Evolutionary conservation across 2,113 vertebrate species (phyloP).

Genomic region (Rhynchopsitta pachyrhyncha): DNA sequence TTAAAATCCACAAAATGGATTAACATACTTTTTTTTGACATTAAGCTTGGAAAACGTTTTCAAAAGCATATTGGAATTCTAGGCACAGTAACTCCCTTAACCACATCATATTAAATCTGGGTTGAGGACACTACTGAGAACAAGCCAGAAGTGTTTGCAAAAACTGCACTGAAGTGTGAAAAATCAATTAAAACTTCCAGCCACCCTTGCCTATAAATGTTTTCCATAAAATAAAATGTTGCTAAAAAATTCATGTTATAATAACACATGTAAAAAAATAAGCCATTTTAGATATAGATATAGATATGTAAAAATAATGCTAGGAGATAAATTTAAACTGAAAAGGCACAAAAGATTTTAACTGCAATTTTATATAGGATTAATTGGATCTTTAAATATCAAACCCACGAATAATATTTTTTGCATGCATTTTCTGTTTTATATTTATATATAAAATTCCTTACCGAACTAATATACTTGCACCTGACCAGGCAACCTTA

Average conservation of each 20-base stretch:
- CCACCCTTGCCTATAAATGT: not conserved
- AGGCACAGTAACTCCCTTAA: not conserved
- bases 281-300: not conserved
- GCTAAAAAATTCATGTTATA: not conserved
- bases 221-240: slow-evolving; percentile 5
- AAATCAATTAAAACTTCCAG: slow-evolving; percentile 62
- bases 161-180: slow-evolving; percentile 43
- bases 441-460: not conserved
- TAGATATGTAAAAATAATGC: not conserved
- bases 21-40: not conserved
- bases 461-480: not conserved
- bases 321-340: not conserved
- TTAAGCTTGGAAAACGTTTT: not conserved
- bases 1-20: not conserved
- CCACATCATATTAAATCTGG: slow-evolving; percentile 35
- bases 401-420: not conserved
- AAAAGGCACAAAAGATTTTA: not conserved
- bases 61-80: slow-evolving; percentile 8
- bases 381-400: not conserved
- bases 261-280: not conserved
- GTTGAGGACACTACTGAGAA: slow-evolving; percentile 19
- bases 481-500: not conserved
- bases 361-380: not conserved
- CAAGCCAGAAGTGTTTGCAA: not conserved
- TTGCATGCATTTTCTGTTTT: not conserved